Evolutionary conservation across 2,888 invertebrate species (phyloP).

Genomic region (Trachelus iudaicus): DNA sequence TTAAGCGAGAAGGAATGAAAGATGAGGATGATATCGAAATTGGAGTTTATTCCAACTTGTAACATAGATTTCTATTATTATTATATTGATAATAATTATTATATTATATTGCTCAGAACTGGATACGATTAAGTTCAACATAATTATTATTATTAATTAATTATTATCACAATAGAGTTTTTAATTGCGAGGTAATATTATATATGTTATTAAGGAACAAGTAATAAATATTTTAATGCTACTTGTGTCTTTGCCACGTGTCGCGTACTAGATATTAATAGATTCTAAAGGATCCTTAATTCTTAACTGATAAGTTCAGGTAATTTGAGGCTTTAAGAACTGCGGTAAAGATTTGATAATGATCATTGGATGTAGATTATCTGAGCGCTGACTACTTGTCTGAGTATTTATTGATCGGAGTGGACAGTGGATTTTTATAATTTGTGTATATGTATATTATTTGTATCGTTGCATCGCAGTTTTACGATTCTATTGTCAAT

Average conservation of each 20-base stretch:
- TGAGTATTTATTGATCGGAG: background rate
- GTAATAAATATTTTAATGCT: conserved; percentile 56
- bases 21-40: conserved; percentile 3
- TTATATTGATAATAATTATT: conserved; percentile 20
- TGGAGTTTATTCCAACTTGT: conserved; percentile 25
- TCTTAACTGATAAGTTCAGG: background rate
- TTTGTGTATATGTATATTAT: background rate
- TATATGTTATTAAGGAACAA: conserved; percentile 42
- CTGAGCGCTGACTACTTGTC: background rate
- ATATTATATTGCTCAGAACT: conserved; percentile 51
- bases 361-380: background rate
- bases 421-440: background rate
- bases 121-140: conserved; percentile 49
- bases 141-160: conserved; percentile 33
- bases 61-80: conserved; percentile 42
- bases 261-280: background rate
- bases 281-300: background rate
- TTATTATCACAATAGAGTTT: conserved; percentile 31
- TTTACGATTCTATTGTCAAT: background rate
- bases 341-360: background rate
- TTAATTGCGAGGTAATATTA: conserved; percentile 40
- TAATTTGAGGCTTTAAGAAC: background rate
- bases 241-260: conserved; percentile 10
- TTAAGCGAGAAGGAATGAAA: background rate
- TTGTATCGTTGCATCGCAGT: background rate